phyloP scores from a whole-genome alignment of 2,797 vertebrate genomes.

The Myiotriccus ornatus region DNA sequence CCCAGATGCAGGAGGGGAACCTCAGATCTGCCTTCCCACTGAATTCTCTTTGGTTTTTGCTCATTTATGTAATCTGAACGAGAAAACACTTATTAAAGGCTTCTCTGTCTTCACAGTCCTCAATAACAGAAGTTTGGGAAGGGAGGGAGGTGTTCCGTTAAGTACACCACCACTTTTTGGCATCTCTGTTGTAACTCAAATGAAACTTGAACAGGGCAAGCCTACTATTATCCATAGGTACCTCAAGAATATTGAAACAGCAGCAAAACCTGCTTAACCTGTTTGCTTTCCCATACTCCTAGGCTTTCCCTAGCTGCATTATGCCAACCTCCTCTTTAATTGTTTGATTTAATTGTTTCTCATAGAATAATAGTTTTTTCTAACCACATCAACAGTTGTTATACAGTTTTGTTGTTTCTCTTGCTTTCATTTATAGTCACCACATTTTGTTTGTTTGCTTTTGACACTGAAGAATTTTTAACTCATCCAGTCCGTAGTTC shows the following conservation, averaged over 20 bases:
- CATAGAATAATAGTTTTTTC: slow-evolving; percentile 28
- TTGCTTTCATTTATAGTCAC: not conserved
- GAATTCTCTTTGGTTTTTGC: not conserved
- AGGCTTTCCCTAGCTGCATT: slow-evolving; percentile 25
- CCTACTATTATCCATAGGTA: slow-evolving; percentile 51
- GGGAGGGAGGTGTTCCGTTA: not conserved
- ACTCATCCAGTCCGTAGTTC: not conserved
- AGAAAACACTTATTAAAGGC: not conserved
- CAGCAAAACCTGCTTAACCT: slow-evolving; percentile 54
- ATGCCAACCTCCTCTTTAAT: slow-evolving; percentile 45
- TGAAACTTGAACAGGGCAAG: slow-evolving; percentile 35
- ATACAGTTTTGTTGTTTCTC: not conserved
- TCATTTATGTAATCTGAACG: not conserved
- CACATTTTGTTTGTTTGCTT: slow-evolving; percentile 42
- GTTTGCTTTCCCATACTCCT: slow-evolving; percentile 64
- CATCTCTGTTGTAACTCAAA: slow-evolving; percentile 46
- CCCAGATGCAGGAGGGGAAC: not conserved
- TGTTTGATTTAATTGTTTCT: slow-evolving; percentile 42
- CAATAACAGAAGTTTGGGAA: not conserved
- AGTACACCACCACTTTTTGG: not conserved
- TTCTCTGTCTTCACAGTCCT: not conserved
- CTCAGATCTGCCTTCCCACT: not conserved
- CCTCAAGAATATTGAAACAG: slow-evolving; percentile 44
- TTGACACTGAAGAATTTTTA: not conserved
- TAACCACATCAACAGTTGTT: slow-evolving; percentile 21